Conservation (phyloP, 1,140 invertebrate genomes). For the Drosophila yakuba region DNA sequence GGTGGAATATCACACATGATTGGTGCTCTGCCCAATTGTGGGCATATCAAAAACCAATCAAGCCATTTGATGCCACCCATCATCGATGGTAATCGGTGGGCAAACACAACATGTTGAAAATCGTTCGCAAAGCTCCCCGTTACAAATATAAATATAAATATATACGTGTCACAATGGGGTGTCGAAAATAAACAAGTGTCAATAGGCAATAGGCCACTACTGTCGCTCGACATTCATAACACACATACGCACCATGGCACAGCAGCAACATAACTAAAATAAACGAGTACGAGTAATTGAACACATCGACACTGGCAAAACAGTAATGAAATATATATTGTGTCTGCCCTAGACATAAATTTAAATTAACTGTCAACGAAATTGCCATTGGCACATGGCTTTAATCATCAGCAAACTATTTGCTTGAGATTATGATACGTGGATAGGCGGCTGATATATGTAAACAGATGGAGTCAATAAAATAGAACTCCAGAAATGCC, state of each 20-base stretch:
- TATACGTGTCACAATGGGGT: slow-evolving; percentile 50
- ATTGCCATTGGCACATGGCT: slow-evolving; percentile 65
- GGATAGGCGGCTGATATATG: slow-evolving; percentile 1
- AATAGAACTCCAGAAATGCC: neutral
- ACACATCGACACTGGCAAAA: slow-evolving; percentile 22
- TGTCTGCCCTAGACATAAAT: slow-evolving; percentile 77
- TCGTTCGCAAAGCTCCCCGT: slow-evolving; percentile 6
- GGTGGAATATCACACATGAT: neutral
- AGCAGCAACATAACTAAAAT: slow-evolving; percentile 43
- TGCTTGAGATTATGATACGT: slow-evolving; percentile 28
- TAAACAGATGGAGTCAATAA: neutral
- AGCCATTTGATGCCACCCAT: slow-evolving; percentile 33
- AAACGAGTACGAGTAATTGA: slow-evolving; percentile 57
- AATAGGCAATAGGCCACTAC: slow-evolving; percentile 63
- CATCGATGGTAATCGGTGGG: slow-evolving; percentile 33
- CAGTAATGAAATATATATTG: slow-evolving; percentile 65
- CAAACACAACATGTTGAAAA: slow-evolving; percentile 30
- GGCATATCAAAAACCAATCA: slow-evolving; percentile 36
- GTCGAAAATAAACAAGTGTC: slow-evolving; percentile 80
- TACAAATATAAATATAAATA: slow-evolving; percentile 15
- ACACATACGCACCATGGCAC: slow-evolving; percentile 40
- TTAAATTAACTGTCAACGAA: slow-evolving; percentile 75
- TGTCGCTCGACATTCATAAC: slow-evolving; percentile 20
- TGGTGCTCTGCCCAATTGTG: slow-evolving; percentile 25
- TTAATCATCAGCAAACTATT: slow-evolving; percentile 51